Evolutionary conservation across 2,888 invertebrate genomes (phyloP), one percentile per base, ranked within the genome.

Genomic region (Scaptomyza caliginosa): DNA sequence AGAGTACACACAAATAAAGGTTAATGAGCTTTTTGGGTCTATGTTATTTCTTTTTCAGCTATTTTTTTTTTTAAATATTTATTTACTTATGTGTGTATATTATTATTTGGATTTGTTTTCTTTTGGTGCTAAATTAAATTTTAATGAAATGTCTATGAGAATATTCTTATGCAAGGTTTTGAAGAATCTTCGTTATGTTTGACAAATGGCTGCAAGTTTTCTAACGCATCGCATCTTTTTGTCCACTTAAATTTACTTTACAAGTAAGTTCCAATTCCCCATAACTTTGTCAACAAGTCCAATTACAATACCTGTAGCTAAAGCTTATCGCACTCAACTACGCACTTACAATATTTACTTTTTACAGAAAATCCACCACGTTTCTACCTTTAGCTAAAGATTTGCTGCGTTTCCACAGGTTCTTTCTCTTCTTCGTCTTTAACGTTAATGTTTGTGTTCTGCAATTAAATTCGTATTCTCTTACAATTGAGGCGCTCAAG

Each of bases 391-490:
- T n/a, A 28, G 8, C n/a, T 45, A 42, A 30, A 13, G n/a, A 13
- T 30, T 4, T 50, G 43, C 28, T 23, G 38, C 26, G 17, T 32
- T 38, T 26, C 8, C 1, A 32, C 24, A 13, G 5, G 21, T 28
- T 11, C 13, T 32, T 13, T 3, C 26, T 46, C 49, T 26, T 36
- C 42, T 24, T 21, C 32, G 50, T 39, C 46, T 50, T 65, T 3
- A 8, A 32, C 13, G 32, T 32, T 32, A 36, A 57, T 77, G 77
- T 77, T 86, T 78, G 76, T 78, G 78, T 82, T 71, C 74, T 87
- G 85, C 87, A 83, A 83, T 87, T 81, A 85, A 87, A 87, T 85
- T 82, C 83, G 77, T 87, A 87, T 83, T 87, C 82, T 77, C 67
- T 82, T 87, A 78, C 87, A 83, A 85, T 83, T 85, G 82, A 85